Conservation (phyloP, 2,113 vertebrate species). For the Lates calcarifer region DNA sequence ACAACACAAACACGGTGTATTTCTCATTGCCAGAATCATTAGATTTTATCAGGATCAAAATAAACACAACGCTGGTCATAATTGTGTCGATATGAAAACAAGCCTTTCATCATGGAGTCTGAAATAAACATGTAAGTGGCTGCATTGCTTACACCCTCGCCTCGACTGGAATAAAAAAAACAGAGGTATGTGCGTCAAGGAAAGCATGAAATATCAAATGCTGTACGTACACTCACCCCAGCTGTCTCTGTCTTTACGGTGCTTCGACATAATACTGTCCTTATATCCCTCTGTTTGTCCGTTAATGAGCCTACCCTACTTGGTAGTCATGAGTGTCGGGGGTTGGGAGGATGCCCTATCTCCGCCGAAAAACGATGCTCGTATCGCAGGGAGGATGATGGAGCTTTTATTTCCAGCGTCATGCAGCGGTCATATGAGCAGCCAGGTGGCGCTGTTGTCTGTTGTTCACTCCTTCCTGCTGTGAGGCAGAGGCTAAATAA, state of each 20-base stretch:
- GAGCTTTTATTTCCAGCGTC: constrained; percentile 65
- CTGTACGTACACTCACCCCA: constrained; percentile 91
- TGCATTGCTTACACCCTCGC: constrained; percentile 56
- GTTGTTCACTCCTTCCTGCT: not conserved
- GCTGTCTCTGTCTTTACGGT: constrained; percentile 91
- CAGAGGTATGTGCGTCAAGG: constrained; percentile 43
- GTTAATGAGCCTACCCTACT: constrained; percentile 55
- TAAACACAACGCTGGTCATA: not conserved
- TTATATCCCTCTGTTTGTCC: constrained; percentile 52
- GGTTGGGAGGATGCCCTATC: constrained; percentile 71
- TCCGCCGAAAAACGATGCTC: constrained; percentile 80
- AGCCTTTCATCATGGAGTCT: constrained; percentile 28
- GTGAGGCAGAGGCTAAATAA: not conserved
- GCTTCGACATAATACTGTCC: constrained; percentile 85
- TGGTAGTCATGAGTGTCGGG: constrained; percentile 75
- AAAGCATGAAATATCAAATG: constrained; percentile 41
- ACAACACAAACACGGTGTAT: not conserved
- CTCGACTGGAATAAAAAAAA: constrained; percentile 28
- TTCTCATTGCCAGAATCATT: not conserved
- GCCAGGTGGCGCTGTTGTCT: constrained; percentile 68
- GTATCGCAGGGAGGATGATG: constrained; percentile 75
- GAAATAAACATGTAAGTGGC: constrained; percentile 44
- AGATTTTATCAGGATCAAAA: not conserved
- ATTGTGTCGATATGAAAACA: constrained; percentile 3
- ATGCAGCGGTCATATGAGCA: not conserved